Evolutionary conservation across 2,113 vertebrate genomes (phyloP).

Genomic region (Pavo muticus): DNA sequence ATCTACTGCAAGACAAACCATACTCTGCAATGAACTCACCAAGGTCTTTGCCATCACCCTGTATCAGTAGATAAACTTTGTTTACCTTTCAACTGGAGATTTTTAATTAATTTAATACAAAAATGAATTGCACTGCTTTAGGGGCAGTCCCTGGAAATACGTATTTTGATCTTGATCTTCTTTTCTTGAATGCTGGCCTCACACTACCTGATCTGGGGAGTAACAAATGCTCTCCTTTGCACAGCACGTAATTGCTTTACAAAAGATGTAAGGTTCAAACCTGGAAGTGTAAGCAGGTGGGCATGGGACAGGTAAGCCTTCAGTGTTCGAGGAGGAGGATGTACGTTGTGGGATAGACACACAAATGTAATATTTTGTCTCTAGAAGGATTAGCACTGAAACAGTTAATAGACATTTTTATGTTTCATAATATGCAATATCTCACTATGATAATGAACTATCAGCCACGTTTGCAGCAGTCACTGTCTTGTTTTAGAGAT

Average conservation of each 20-base stretch:
- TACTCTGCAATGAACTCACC: background rate
- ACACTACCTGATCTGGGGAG: background rate
- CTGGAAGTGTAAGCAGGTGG: background rate
- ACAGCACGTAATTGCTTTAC: background rate
- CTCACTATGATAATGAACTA: slow-evolving; percentile 23
- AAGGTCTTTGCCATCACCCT: background rate
- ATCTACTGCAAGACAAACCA: background rate
- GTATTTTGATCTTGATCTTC: background rate
- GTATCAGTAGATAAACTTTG: background rate
- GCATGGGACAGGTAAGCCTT: background rate
- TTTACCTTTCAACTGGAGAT: background rate
- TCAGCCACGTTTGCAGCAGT: background rate
- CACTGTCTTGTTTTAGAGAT: slow-evolving; percentile 36
- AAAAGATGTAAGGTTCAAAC: background rate
- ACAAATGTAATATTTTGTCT: background rate
- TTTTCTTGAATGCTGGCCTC: background rate
- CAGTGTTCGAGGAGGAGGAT: background rate
- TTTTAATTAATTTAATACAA: background rate
- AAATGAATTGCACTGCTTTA: background rate
- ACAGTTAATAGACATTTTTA: background rate
- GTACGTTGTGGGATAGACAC: background rate
- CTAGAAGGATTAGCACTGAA: background rate
- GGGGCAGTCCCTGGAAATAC: background rate
- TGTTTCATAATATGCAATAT: background rate
- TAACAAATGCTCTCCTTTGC: background rate